Conservation (phyloP, 30 jellyfish, hydroid and myxozoan species). For the Aurelia aurita complex sp. Pacific region DNA sequence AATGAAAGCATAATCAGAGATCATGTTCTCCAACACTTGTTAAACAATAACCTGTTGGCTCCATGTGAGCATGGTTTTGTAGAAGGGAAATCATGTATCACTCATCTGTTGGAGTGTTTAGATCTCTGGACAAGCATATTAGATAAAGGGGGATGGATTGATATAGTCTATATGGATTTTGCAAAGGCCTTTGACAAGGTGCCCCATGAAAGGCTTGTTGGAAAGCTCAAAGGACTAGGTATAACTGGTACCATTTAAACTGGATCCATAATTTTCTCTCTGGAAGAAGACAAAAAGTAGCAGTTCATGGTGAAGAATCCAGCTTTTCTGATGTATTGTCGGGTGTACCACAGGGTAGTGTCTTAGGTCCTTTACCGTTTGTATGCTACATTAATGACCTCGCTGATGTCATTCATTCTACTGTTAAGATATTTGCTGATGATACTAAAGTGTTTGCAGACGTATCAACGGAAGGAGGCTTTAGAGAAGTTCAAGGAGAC, state of each 20-base stretch:
- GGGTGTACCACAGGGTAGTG: constrained; percentile 52
- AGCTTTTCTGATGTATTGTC: constrained; percentile 40
- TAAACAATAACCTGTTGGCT: constrained; percentile 9
- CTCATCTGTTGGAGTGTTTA: constrained; percentile 33
- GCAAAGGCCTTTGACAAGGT: no score
- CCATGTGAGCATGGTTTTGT: constrained; percentile 35
- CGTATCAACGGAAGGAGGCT: constrained; percentile 36
- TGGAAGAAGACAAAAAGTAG: constrained; percentile 11
- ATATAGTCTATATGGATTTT: background rate
- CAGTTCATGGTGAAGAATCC: constrained; percentile 20
- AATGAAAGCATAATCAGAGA: constrained; percentile 39
- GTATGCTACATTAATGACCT: constrained; percentile 45
- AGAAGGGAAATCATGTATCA: constrained; percentile 16
- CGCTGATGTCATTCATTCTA: constrained; percentile 27
- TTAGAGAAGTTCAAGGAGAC: constrained; percentile 31
- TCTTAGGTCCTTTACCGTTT: constrained; percentile 40
- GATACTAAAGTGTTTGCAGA: constrained; percentile 1
- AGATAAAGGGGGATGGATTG: constrained; percentile 16
- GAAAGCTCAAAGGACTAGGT: no score
- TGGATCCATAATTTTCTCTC: no score
- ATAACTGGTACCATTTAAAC: no score
- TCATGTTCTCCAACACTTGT: constrained; percentile 15
- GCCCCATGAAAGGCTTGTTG: no score
- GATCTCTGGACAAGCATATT: constrained; percentile 30
- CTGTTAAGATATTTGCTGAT: constrained; percentile 5